Evolutionary conservation across 2,888 invertebrate genomes (phyloP).

Genomic region (Drosophila macrospina): DNA sequence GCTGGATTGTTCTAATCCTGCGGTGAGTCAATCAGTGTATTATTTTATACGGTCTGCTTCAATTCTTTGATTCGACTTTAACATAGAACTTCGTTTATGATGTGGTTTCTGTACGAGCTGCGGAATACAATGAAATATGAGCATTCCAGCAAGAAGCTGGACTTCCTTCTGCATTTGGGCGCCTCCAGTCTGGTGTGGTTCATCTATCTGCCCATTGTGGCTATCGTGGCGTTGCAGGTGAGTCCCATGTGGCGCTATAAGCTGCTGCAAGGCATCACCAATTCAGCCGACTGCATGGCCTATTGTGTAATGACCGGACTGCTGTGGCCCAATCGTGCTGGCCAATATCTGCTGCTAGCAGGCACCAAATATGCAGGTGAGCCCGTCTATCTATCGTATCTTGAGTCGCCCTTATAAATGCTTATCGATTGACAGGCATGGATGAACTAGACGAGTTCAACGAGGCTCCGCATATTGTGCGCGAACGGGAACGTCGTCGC

Average conservation of each 20-base stretch:
- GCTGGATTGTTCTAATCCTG: constrained; percentile 96
- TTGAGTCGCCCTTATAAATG: not conserved
- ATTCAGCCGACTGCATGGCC: constrained; percentile 97
- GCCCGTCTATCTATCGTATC: not conserved
- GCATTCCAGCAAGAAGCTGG: constrained; percentile 92
- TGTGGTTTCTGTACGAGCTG: constrained; percentile 93
- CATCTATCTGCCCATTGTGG: constrained; percentile 97
- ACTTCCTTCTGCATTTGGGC: constrained; percentile 98
- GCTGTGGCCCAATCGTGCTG: constrained; percentile 97
- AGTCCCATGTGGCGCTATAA: constrained; percentile 98
- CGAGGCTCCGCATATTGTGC: constrained; percentile 94
- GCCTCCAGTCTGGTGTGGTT: constrained; percentile 99
- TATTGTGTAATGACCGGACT: constrained; percentile 98
- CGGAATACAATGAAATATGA: constrained; percentile 92
- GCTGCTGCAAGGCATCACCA: constrained; percentile 96
- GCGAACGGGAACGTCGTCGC: constrained; percentile 83
- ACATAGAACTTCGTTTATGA: constrained; percentile 90
- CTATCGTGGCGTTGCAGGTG: constrained; percentile 96
- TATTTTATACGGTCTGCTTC: not conserved
- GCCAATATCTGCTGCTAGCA: constrained; percentile 94
- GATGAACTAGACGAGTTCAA: constrained; percentile 96
- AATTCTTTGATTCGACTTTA: not conserved
- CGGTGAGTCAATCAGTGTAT: constrained; percentile 74
- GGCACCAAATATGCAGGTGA: constrained; percentile 89
- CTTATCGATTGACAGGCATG: constrained; percentile 85